These are phyloP conservation scores for Sminthurides aquaticus DNA, from an alignment of 2,888 invertebrate genomes.

Conservation along the genomic window DNA sequence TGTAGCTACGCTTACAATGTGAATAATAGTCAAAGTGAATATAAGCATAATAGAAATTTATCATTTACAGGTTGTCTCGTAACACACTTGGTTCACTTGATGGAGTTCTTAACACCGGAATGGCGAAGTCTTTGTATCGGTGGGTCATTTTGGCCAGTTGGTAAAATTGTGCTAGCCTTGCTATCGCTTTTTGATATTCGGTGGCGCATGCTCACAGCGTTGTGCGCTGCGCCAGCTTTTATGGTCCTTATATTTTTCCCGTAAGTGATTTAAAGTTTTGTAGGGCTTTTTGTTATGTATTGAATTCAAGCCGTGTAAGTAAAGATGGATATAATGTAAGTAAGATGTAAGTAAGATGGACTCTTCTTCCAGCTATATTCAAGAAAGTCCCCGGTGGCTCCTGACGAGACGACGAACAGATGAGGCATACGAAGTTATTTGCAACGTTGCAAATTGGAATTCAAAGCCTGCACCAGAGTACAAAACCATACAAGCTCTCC, in stretches of 20 bases:
- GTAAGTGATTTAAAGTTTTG: no score
- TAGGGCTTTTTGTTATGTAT: no score
- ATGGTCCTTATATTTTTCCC: conserved; percentile 28
- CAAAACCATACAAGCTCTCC: conserved; percentile 28
- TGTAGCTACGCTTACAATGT: no score
- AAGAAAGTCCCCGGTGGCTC: conserved; percentile 38
- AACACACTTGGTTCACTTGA: conserved; percentile 36
- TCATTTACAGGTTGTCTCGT: conserved; percentile 29
- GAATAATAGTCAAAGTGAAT: no score
- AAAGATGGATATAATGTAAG: no score
- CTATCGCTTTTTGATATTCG: conserved; percentile 28
- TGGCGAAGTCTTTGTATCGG: conserved; percentile 37
- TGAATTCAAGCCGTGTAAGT: no score
- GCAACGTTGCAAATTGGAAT: conserved; percentile 36
- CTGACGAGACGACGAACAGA: conserved; percentile 30
- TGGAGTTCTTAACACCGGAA: conserved; percentile 40
- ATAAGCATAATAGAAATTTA: no score
- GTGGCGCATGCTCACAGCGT: conserved; percentile 31
- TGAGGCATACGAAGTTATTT: conserved; percentile 28
- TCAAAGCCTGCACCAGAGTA: conserved; percentile 16
- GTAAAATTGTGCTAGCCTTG: conserved; percentile 35
- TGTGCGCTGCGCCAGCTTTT: conserved; percentile 28
- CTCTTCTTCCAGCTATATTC: conserved; percentile 9
- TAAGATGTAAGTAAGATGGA: no score
- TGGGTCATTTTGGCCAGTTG: conserved; percentile 37